Evolutionary conservation across 2,888 invertebrate genomes (phyloP).

Genomic region (Oxycera nigricornis): DNA sequence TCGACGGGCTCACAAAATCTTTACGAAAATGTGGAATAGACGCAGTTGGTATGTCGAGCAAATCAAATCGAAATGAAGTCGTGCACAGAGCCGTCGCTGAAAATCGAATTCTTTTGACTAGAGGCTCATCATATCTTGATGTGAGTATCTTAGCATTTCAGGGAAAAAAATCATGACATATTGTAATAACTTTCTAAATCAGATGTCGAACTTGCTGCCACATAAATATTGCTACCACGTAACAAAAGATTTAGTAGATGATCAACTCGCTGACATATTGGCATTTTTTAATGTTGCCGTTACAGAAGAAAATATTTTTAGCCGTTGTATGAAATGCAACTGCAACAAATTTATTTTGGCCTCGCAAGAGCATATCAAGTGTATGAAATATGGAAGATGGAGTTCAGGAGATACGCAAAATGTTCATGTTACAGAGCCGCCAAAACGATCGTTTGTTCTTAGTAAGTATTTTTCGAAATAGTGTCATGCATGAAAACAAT

Average conservation of each 20-base stretch:
- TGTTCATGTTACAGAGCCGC: constrained; percentile 8
- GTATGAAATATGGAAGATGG: constrained; percentile 17
- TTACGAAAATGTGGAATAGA: constrained; percentile 71
- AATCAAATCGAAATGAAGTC: constrained; percentile 64
- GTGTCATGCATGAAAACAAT: background rate
- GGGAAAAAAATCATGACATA: background rate
- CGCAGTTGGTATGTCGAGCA: constrained; percentile 64
- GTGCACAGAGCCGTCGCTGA: constrained; percentile 64
- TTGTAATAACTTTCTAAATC: background rate
- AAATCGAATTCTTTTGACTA: constrained; percentile 66
- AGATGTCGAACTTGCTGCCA: constrained; percentile 52
- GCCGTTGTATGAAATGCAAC: constrained; percentile 74
- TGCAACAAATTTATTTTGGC: constrained; percentile 49
- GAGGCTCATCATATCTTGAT: constrained; percentile 62
- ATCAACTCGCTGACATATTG: constrained; percentile 73
- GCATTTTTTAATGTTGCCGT: constrained; percentile 71
- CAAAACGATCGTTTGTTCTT: constrained; percentile 30
- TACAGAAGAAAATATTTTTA: constrained; percentile 71
- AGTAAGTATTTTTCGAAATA: constrained; percentile 23
- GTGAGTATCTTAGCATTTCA: constrained; percentile 54
- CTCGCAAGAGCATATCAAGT: constrained; percentile 36
- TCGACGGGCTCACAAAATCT: constrained; percentile 68
- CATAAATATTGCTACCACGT: constrained; percentile 64
- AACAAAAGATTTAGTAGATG: constrained; percentile 64
- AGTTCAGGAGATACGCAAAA: background rate